Percentiles rank a stretch among this genome's conserved stretches.
phyloP scores from a whole-genome alignment of 2,113 vertebrate genomes.

The Daubentonia madagascariensis region DNA sequence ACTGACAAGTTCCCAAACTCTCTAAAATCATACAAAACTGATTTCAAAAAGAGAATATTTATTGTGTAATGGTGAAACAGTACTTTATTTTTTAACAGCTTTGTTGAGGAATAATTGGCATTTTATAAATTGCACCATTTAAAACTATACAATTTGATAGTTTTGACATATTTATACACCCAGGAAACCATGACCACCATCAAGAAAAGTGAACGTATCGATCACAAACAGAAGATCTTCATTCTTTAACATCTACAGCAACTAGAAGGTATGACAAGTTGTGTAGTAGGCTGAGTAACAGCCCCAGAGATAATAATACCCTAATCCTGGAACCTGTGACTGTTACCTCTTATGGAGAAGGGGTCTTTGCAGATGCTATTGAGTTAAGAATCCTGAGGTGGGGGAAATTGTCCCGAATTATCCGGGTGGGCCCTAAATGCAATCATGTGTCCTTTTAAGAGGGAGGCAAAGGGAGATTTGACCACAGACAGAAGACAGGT shows the following conservation, averaged over 20 bases:
- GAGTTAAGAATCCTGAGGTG: neutral
- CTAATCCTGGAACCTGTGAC: neutral
- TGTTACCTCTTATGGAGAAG: neutral
- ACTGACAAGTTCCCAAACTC: neutral
- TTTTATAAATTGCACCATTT: neutral
- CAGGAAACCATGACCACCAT: neutral
- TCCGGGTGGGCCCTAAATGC: neutral
- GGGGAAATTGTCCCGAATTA: neutral
- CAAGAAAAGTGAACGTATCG: neutral
- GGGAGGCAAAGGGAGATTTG: neutral
- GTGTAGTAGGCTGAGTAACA: too few species aligned
- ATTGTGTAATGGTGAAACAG: neutral
- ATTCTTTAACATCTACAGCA: neutral
- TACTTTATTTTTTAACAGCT: neutral
- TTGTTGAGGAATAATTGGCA: neutral
- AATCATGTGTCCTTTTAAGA: neutral
- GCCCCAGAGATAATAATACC: neutral
- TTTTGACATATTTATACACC: neutral
- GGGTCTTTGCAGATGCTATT: neutral
- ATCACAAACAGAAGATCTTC: neutral
- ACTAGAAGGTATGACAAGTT: neutral
- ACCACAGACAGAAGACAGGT: neutral
- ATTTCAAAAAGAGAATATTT: neutral
- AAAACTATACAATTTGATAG: neutral
- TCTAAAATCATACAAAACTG: neutral